Percentiles rank a stretch among this genome's conserved stretches.
Conservation (phyloP, 2,113 vertebrate species). For the Fukomys damarensis region DNA sequence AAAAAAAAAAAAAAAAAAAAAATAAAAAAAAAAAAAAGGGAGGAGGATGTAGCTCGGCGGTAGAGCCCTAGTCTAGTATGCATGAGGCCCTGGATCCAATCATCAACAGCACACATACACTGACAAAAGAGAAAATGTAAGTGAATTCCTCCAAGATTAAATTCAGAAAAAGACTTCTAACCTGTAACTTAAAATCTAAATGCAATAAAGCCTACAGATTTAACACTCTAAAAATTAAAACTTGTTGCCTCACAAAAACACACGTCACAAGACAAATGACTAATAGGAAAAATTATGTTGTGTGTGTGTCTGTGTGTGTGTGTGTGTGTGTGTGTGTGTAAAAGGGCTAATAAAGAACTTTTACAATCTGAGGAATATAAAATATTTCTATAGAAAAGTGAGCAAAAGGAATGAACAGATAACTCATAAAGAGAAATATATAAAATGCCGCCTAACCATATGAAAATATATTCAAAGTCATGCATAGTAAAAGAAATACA, state of each 20-base stretch:
- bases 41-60: neutral
- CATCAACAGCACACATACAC: neutral
- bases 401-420: neutral
- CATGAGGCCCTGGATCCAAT: neutral
- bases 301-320: too few species aligned
- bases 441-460: neutral
- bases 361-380: neutral
- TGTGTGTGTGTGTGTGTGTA: too few species aligned
- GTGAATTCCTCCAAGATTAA: neutral
- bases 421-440: neutral
- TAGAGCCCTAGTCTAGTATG: neutral
- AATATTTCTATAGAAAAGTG: neutral
- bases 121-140: neutral
- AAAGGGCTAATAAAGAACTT: neutral
- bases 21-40: too few species aligned
- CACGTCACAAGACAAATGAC: neutral
- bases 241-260: neutral
- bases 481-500: neutral
- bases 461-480: neutral
- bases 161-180: neutral
- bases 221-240: neutral
- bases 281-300: neutral
- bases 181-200: neutral
- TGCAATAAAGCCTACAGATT: neutral
- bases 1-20: too few species aligned